Evolutionary conservation across 2,888 invertebrate genomes (phyloP), one percentile per base, ranked within the genome.

Genomic region (Operophtera brumata): DNA sequence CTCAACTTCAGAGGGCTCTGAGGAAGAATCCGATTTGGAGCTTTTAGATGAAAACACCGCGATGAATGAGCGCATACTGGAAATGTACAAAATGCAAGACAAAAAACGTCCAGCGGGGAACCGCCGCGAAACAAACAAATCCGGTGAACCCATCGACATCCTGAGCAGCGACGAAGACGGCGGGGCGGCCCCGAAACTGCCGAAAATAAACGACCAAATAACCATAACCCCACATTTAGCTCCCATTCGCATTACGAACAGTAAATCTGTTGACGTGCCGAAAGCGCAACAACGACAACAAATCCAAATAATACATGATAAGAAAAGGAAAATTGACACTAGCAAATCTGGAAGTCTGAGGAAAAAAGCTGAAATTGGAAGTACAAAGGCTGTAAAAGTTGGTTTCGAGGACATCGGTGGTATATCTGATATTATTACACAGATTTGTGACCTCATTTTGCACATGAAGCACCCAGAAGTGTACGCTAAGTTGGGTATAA

Each of bases 401-500:
- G 93, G 91, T 65, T 95, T 96, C 75, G 91, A 93, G 44, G 94
- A 96, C 78, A 91, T 97, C 69, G 97, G 96, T 39, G 97, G 97
- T 8, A 93, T 95, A 83, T 94, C 94, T 35, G 93, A 93, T 67
- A 92, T 94, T 12, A 88, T 96, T 12, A 91, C 92, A 57, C 91
- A 91, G 66, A 91, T 96, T 1, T 94, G 94, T 75, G 94, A 94
- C 73, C 85, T 96, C 51, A 86, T 97, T 46, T 91, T 96, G 65
- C 97, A 98, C 76, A 93, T 98, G 80, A 95, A 94, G 70, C 96
- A 97, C 73, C 97, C 98, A 1, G 96, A 97, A 80, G 93, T 98
- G n/a, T 98, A 96, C 80, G 90, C 91, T 54, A 92, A 94, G 64
- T 90, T 98, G 59, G 97, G 97, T 1, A 93, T 97, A 47, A 93